These are phyloP conservation scores for Brachypteracias leptosomus DNA, from an alignment of 2,113 vertebrate genomes.

Conservation along the genomic window DNA sequence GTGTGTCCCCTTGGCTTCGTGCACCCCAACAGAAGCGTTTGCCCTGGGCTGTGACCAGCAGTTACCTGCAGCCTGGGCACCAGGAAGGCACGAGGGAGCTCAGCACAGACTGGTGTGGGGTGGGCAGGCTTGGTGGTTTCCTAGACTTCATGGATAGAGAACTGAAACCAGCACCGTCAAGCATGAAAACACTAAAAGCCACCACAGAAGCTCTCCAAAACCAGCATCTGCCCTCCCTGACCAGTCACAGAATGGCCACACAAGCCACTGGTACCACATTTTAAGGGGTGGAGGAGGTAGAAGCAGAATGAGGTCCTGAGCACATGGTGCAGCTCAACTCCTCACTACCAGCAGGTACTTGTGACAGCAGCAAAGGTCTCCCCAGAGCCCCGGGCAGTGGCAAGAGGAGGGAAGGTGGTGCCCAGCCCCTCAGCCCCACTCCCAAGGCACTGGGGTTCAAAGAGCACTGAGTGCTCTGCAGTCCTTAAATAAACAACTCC, in stretches of 20 bases:
- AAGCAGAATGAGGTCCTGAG: not conserved
- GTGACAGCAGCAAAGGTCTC: slow-evolving; percentile 17
- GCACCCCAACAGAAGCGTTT: fast-evolving
- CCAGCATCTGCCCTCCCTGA: not conserved
- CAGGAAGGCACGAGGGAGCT: not conserved
- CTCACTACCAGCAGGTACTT: not conserved
- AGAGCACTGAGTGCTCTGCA: slow-evolving; percentile 78
- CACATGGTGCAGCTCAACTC: fast-evolving
- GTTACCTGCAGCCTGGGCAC: not conserved
- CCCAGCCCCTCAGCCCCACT: slow-evolving; percentile 74
- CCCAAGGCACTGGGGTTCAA: slow-evolving; percentile 73
- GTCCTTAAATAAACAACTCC: slow-evolving; percentile 88
- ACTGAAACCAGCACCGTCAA: not conserved
- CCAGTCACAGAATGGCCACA: fast-evolving
- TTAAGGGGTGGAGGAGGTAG: not conserved
- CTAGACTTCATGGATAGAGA: not conserved
- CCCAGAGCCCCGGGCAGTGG: slow-evolving; percentile 18
- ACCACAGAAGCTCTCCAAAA: not conserved
- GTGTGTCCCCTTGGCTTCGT: not conserved
- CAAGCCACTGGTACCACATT: fast-evolving
- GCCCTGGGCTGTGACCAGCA: fast-evolving
- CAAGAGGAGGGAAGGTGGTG: slow-evolving; percentile 79
- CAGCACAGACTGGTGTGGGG: fast-evolving
- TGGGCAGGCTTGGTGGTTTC: not conserved
- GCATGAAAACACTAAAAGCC: not conserved